Conservation (phyloP, 2,888 invertebrate genomes). For the Cerastis rubricosa region DNA sequence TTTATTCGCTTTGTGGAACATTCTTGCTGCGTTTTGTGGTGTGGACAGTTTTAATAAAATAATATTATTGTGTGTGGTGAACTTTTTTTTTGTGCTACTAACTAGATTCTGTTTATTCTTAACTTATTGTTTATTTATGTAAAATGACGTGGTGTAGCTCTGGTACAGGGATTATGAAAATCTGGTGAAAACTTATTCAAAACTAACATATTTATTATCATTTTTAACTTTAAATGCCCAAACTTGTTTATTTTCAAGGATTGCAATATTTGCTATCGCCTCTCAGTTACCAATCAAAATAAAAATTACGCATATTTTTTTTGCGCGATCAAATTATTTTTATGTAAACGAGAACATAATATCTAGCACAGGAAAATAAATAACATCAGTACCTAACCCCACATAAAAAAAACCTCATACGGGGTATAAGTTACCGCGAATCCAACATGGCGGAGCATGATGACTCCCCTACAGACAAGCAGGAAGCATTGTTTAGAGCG, state of each 20-base stretch:
- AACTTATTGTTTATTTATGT: constrained; percentile 20
- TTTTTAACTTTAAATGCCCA: not conserved
- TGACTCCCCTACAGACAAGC: constrained; percentile 72
- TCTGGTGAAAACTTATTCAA: not conserved
- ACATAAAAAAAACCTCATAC: constrained; percentile 11
- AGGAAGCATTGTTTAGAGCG: constrained; percentile 83
- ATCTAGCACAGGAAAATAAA: constrained; percentile 10
- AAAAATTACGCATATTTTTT: not conserved
- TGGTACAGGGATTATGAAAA: constrained; percentile 7
- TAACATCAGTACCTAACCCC: constrained; percentile 16
- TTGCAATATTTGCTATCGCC: not conserved
- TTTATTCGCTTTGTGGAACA: constrained; percentile 55
- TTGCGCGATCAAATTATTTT: too few species aligned
- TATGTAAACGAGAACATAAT: not conserved
- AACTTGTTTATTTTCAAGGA: not conserved
- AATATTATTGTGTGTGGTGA: constrained; percentile 21
- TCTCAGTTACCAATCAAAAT: not conserved
- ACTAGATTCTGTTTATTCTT: not conserved
- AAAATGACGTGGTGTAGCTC: constrained; percentile 6
- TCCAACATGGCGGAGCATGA: constrained; percentile 79
- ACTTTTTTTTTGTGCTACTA: constrained; percentile 6
- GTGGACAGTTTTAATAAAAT: constrained; percentile 30
- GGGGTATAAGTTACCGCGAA: constrained; percentile 52
- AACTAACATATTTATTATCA: not conserved
- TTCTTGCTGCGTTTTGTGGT: constrained; percentile 36